Evolutionary conservation across 2,113 vertebrate genomes (phyloP), one percentile per base, ranked within the genome.

Genomic region (Chloebia gouldiae): DNA sequence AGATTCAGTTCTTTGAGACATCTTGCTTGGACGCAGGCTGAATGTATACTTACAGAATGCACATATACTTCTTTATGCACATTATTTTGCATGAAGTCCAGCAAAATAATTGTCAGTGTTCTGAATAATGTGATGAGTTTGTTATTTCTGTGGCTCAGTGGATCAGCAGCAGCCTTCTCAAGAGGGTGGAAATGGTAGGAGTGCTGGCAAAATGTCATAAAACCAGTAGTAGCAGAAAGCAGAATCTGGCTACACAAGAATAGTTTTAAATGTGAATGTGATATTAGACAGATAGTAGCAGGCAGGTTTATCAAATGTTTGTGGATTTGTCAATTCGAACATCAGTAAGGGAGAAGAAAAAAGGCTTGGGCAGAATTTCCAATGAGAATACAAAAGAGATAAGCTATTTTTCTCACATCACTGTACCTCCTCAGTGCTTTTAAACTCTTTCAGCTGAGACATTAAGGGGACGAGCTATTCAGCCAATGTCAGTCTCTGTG

Each of bases 401-500:
- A 0, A 3, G 56, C 18, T 77, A 27, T 64, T 89, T 78, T 33
- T 78, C n/a, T 68, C 25, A 24, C 31, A 12, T 76, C 31, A 10
- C 23, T 93, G 9, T 76, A 50, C 18, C 14, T 49, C 40, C 18
- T 89, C 14, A 33, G 39, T 81, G 75, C 45, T 85, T 64, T 53
- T 64, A 85, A 88, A 60, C 28, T 23, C 22, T 51, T 89, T 69
- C n/a, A 49, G 6, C 37, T 88, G 80, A 72, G 40, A 56, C 39
- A 22, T 51, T 54, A 68, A 92, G 6, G 39, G 28, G 33, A 57
- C 13, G 40, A 83, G 18, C 20, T 84, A 8, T 28, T 64, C 47
- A 70, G 37, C 13, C 31, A 31, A 0, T 20, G 11, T 65, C 45
- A 64, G 17, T 37, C 14, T 45, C 33, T 0, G 0, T 61, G 45